phyloP scores from a whole-genome alignment of 2,113 vertebrate species.

The Eurypyga helias region DNA sequence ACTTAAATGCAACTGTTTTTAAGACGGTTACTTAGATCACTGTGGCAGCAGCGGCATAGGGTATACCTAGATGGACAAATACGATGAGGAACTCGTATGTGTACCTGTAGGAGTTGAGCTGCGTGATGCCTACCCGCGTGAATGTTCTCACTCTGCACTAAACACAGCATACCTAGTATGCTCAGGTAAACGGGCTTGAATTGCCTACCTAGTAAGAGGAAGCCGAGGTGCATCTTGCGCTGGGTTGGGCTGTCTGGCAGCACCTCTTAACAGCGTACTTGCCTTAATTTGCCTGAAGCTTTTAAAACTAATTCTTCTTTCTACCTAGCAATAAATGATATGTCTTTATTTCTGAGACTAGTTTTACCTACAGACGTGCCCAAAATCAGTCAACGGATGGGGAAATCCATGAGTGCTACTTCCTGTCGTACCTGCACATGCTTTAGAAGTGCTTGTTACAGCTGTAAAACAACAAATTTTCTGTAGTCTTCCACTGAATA shows the following conservation, averaged over 20 bases:
- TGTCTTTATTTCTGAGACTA: no score
- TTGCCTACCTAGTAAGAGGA: neutral
- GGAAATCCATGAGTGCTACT: neutral
- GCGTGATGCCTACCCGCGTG: neutral
- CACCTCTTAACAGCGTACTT: neutral
- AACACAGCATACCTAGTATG: neutral
- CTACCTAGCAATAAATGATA: neutral
- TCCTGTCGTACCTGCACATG: neutral
- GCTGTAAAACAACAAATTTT: neutral
- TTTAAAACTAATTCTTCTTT: neutral
- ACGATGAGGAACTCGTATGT: rapidly evolving
- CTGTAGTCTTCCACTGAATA: neutral
- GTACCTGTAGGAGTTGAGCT: neutral
- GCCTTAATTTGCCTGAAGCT: neutral
- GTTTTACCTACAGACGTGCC: neutral
- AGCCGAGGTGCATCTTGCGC: neutral
- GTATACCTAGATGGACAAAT: neutral
- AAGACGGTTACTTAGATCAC: neutral
- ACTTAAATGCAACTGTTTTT: neutral
- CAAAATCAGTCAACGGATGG: neutral
- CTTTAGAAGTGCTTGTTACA: neutral
- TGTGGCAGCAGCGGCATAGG: neutral
- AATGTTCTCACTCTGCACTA: neutral
- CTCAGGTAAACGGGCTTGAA: neutral
- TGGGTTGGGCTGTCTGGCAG: neutral